phyloP scores from a whole-genome alignment of 2,888 invertebrate genomes.

The Dynastes maya region DNA sequence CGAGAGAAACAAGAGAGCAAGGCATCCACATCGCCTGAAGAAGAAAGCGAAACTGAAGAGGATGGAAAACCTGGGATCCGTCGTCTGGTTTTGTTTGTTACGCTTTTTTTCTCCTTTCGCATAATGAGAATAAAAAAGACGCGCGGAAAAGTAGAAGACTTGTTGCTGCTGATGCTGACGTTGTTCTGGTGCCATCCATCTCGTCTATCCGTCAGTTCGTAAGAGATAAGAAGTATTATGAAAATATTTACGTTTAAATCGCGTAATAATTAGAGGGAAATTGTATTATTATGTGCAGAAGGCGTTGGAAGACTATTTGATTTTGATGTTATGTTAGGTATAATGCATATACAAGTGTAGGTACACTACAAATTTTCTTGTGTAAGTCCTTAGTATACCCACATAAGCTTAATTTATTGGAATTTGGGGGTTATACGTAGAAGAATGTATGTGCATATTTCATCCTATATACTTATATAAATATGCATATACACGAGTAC shows the following conservation, averaged over 20 bases:
- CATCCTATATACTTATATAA: constrained; percentile 7
- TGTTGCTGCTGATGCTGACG: constrained; percentile 18
- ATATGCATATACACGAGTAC: constrained; percentile 1
- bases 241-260: constrained; percentile 31
- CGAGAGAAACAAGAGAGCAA: neutral
- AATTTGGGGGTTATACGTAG: neutral
- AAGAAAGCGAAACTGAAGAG: neutral
- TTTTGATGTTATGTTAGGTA: neutral
- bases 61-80: neutral
- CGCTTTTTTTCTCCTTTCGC: constrained; percentile 36
- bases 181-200: constrained; percentile 15
- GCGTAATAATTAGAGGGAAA: constrained; percentile 9
- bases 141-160: constrained; percentile 34
- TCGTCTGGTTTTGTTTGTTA: constrained; percentile 38
- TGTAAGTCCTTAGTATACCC: too few relatives aligned
- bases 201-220: neutral
- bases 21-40: neutral
- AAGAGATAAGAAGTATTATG: neutral
- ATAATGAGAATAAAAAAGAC: constrained; percentile 41
- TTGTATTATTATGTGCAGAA: too few relatives aligned
- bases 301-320: neutral
- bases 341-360: neutral
- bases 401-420: too few relatives aligned
- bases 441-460: constrained; percentile 26
- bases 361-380: too few relatives aligned